Conservation (phyloP, 2,113 vertebrate genomes). For the Conger conger region DNA sequence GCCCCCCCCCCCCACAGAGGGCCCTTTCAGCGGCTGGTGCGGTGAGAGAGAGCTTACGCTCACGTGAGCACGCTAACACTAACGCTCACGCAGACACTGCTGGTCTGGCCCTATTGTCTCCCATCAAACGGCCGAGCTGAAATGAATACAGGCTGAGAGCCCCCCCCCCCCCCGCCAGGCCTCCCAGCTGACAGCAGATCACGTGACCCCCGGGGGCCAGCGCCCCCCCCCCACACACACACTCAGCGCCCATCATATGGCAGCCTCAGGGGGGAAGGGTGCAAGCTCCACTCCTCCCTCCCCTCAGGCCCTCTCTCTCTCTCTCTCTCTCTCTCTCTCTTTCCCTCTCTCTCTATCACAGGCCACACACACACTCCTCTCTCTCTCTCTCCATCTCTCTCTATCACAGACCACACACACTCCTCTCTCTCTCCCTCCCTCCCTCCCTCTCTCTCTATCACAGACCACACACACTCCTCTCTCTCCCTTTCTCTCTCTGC, state of each 20-base stretch:
- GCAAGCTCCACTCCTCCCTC: conserved; percentile 15
- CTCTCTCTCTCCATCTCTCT: not conserved
- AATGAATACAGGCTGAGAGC: conserved; percentile 44
- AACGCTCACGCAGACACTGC: conserved; percentile 20
- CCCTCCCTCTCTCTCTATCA: not conserved
- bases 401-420: too few species aligned
- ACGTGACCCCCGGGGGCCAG: conserved; percentile 29
- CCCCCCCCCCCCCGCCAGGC: conserved; percentile 15
- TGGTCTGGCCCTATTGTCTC: conserved; percentile 13
- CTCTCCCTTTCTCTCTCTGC: not conserved
- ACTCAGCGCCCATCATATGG: conserved; percentile 50
- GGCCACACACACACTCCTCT: not conserved
- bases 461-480: too few species aligned
- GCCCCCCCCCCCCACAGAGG: conserved; percentile 32
- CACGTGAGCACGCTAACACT: conserved; percentile 20
- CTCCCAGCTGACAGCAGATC: conserved; percentile 50
- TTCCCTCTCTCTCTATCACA: conserved; percentile 26
- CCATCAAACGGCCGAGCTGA: conserved; percentile 31
- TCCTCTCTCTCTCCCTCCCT: not conserved
- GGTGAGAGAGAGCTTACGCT: not conserved
- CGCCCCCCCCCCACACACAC: conserved; percentile 5
- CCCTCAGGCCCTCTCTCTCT: not conserved
- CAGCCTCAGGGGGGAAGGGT: conserved; percentile 18
- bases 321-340: conserved; percentile 8
- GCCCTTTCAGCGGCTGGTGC: conserved; percentile 3